Evolutionary conservation across 2,888 invertebrate species (phyloP), one percentile per base, ranked within the genome.

Genomic region (Nasonovia ribisnigri): DNA sequence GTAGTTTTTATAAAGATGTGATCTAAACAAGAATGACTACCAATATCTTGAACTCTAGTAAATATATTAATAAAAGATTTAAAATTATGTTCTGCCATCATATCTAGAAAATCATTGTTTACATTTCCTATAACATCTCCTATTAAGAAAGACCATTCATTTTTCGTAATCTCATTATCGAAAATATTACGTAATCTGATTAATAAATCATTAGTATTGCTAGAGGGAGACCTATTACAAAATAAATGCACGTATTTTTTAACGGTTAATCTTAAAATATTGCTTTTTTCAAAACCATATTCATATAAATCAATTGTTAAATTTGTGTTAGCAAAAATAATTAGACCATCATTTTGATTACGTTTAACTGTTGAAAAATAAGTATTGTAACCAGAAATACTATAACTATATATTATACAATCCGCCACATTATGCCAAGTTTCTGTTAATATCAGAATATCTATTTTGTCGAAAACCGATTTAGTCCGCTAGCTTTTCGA

Each of bases 281-380:
- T 54, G 24, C 20, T 24, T 54, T 54, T 48, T 48, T 87, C 46
- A 87, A 48, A 87, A 29, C 13, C 29, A 48, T 26, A 29, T 87
- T 87, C 48, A 48, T 8, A 87, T 48, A 87, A 87, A 87, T 87
- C 48, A 29, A 48, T 10, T 48, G 29, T 48, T 8, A 87, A 4
- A 87, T 48, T 87, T 48, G 3, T 13, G 13, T 48, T 87, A 46
- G 48, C 86, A 48, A 87, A 87, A 48, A 87, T n/a, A 48, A 48
- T 8, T 48, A 87, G 29, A 87, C 48, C 86, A 48, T 87, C 48
- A 87, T 87, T 87, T 87, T 87, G 86, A 48, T 87, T 87, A 29
- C 48, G 29, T 87, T 87, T 87, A 48, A 46, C 48, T 87, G 48
- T n/a, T n/a, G 86, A 87, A 13, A 48, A 48, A 48, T 87, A 42